Conservation (phyloP, 1,140 invertebrate genomes). For the Gonatopus flavifemur region DNA sequence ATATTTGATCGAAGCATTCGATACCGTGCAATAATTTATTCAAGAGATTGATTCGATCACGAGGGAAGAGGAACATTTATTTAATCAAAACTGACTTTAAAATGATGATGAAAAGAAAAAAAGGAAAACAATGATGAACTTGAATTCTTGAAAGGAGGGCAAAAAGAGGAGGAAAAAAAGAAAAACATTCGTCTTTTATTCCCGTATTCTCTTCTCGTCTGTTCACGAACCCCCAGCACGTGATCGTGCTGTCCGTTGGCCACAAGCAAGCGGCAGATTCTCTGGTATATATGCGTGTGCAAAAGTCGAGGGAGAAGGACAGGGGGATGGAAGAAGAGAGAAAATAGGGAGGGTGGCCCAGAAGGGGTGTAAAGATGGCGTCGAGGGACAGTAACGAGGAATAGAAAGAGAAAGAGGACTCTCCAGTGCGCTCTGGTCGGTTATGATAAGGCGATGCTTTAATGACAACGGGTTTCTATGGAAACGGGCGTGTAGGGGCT, state of each 20-base stretch:
- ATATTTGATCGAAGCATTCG: no score
- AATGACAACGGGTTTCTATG: conserved; percentile 58
- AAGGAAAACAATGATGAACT: no score
- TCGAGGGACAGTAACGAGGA: conserved; percentile 40
- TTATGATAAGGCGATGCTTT: conserved; percentile 62
- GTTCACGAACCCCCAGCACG: conserved; percentile 26
- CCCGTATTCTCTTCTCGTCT: no score
- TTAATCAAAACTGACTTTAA: no score
- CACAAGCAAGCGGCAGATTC: conserved; percentile 34
- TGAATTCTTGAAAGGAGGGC: no score
- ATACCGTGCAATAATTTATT: no score
- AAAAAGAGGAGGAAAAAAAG: no score
- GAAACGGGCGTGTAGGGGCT: conserved; percentile 52
- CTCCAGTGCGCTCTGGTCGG: no score
- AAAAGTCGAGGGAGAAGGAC: conserved; percentile 8
- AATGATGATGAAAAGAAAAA: no score
- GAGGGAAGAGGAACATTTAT: no score
- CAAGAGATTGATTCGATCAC: no score
- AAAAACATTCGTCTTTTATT: no score
- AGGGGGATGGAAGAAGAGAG: not conserved
- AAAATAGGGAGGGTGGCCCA: conserved; percentile 16
- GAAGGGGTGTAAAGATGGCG: conserved; percentile 54
- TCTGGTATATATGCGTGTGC: conserved; percentile 10
- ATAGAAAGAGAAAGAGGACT: conserved; percentile 39
- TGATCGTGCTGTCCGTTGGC: conserved; percentile 39